These are phyloP conservation scores for Itoplectis maculator DNA, from an alignment of 2,888 invertebrate genomes.

Conservation along the genomic window DNA sequence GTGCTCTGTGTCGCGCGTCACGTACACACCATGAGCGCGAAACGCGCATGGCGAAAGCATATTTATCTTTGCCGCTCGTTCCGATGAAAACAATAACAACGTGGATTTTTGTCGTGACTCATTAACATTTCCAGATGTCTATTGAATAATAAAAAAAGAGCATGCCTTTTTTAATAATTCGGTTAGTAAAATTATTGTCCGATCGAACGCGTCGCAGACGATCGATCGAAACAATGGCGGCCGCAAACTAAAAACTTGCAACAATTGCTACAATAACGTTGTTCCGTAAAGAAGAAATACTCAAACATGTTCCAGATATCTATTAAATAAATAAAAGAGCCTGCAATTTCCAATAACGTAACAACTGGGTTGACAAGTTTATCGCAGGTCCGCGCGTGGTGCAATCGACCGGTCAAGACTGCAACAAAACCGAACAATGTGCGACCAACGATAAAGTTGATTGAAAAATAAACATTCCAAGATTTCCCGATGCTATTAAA, in stretches of 20 bases:
- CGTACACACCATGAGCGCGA: constrained; percentile 9
- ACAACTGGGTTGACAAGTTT: constrained; percentile 21
- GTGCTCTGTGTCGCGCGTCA: constrained; percentile 19
- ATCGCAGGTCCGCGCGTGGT: neutral
- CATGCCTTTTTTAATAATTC: constrained; percentile 32
- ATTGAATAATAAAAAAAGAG: constrained; percentile 17
- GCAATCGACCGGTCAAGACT: neutral
- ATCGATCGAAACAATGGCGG: too few relatives aligned
- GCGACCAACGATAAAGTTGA: too few relatives aligned
- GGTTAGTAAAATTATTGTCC: constrained; percentile 2
- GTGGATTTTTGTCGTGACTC: constrained; percentile 20
- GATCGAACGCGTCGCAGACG: too few relatives aligned
- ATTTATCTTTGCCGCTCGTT: constrained; percentile 15
- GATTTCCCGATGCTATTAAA: constrained; percentile 32
- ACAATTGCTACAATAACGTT: too few relatives aligned
- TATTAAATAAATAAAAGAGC: constrained; percentile 15
- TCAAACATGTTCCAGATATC: constrained; percentile 1
- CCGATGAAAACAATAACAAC: neutral
- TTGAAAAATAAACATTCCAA: too few relatives aligned
- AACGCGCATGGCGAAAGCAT: neutral
- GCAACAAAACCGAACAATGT: neutral
- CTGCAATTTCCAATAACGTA: constrained; percentile 36
- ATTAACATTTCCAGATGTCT: constrained; percentile 31
- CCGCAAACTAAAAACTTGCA: too few relatives aligned
- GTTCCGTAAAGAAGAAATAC: neutral